Evolutionary conservation across 2,797 vertebrate genomes (phyloP).

Genomic region (Valencia hispanica): DNA sequence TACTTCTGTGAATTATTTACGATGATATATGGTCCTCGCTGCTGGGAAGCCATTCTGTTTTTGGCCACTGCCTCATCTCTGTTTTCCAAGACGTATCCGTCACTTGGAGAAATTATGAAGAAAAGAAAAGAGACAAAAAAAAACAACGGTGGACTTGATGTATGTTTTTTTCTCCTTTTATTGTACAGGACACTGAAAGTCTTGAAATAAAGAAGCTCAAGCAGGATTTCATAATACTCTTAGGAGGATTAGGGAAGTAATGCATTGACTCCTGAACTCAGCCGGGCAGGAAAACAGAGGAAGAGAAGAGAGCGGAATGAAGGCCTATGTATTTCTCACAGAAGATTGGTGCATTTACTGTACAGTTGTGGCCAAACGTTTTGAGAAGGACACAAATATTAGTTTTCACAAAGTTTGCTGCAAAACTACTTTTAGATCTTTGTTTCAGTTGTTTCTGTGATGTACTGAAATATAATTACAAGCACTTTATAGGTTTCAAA

Average conservation of each 20-base stretch:
- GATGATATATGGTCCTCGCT: conserved; percentile 74
- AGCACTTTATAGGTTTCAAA: no score
- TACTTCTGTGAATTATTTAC: conserved; percentile 79
- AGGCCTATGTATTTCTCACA: background rate
- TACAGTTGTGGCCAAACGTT: no score
- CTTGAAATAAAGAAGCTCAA: conserved; percentile 31
- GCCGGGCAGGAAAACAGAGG: conserved; percentile 1
- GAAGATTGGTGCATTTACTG: background rate
- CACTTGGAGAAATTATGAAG: conserved; percentile 55
- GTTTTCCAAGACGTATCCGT: conserved; percentile 71
- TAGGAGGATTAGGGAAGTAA: conserved; percentile 42
- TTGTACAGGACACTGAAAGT: conserved; percentile 35
- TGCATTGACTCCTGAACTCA: conserved; percentile 16
- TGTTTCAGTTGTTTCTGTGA: no score
- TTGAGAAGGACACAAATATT: no score
- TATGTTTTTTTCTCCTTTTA: conserved; percentile 51
- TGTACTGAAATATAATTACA: no score
- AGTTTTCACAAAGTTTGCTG: no score
- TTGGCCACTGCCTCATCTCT: conserved; percentile 70
- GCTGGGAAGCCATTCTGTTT: conserved; percentile 70
- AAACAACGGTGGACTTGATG: conserved; percentile 37
- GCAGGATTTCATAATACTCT: conserved; percentile 43
- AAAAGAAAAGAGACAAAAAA: conserved; percentile 1
- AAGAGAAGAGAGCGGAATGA: conserved; percentile 8
- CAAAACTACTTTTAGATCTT: no score